Evolutionary conservation across 2,113 vertebrate species (phyloP).

Genomic region (Labrus mixtus): DNA sequence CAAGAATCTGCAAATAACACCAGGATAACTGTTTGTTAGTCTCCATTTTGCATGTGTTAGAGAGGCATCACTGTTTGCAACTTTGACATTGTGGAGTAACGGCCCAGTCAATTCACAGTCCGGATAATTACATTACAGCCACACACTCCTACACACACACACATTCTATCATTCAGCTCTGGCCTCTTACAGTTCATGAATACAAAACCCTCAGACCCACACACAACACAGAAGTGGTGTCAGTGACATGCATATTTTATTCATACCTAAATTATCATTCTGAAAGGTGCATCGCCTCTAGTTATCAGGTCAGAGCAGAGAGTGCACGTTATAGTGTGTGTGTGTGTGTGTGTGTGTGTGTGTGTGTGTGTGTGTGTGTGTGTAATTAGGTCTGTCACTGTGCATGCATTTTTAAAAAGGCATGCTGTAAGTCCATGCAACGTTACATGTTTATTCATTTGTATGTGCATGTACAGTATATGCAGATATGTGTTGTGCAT

Average conservation of each 20-base stretch:
- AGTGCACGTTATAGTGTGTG: conserved; percentile 23
- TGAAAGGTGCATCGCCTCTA: conserved; percentile 22
- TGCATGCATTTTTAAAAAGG: conserved; percentile 59
- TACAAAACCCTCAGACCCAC: conserved; percentile 5
- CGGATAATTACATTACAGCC: conserved; percentile 14
- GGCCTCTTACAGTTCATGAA: conserved; percentile 13
- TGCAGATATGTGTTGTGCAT: conserved; percentile 14
- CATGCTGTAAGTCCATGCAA: conserved; percentile 13
- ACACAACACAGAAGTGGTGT: neutral
- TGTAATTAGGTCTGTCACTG: neutral
- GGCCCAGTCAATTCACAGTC: conserved; percentile 2
- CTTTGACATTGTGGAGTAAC: conserved; percentile 11
- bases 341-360: conserved; percentile 18
- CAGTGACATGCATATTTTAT: conserved; percentile 47
- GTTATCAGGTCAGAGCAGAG: conserved; percentile 49
- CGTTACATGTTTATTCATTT: conserved; percentile 2
- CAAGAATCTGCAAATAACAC: neutral
- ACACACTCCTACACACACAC: neutral
- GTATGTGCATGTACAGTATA: neutral
- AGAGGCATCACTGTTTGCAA: neutral
- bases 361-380: neutral
- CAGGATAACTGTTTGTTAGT: neutral
- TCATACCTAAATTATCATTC: conserved; percentile 54
- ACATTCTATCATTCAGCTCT: neutral
- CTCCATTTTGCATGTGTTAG: neutral